Conservation (phyloP, 2,797 vertebrate species). For the Iguana delicatissima region DNA sequence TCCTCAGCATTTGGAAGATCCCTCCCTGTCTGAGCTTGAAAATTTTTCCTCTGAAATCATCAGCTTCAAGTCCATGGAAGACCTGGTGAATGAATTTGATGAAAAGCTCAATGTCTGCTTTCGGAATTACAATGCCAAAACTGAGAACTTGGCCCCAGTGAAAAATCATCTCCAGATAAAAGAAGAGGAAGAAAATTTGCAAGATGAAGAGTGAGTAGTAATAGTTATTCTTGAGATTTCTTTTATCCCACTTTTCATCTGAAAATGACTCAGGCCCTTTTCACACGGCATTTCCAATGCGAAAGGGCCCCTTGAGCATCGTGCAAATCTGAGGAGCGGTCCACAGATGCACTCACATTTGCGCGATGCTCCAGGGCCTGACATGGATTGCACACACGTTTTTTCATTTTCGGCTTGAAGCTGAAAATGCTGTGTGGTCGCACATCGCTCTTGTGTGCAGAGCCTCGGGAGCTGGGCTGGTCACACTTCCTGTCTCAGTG, state of each 20-base stretch:
- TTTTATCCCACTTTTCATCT: background rate
- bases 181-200: conserved; percentile 91
- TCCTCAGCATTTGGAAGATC: conserved; percentile 85
- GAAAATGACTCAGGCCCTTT: too few species aligned
- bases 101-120: conserved; percentile 97
- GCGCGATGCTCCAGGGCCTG: too few species aligned
- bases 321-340: too few species aligned
- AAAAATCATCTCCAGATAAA: conserved; percentile 88
- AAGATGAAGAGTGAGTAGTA: conserved; percentile 91
- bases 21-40: conserved; percentile 93
- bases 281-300: too few species aligned
- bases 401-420: too few species aligned
- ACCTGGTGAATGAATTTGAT: conserved; percentile 95
- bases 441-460: too few species aligned
- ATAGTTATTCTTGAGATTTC: background rate
- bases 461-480: too few species aligned
- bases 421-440: too few species aligned
- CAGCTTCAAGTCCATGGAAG: conserved; percentile 98
- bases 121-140: conserved; percentile 96
- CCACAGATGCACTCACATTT: too few species aligned
- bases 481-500: too few species aligned
- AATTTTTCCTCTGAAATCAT: conserved; percentile 95
- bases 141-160: conserved; percentile 91
- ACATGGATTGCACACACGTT: too few species aligned
- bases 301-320: too few species aligned